Evolutionary conservation across 1,140 invertebrate species (phyloP).

Genomic region (Anoplophora glabripennis): DNA sequence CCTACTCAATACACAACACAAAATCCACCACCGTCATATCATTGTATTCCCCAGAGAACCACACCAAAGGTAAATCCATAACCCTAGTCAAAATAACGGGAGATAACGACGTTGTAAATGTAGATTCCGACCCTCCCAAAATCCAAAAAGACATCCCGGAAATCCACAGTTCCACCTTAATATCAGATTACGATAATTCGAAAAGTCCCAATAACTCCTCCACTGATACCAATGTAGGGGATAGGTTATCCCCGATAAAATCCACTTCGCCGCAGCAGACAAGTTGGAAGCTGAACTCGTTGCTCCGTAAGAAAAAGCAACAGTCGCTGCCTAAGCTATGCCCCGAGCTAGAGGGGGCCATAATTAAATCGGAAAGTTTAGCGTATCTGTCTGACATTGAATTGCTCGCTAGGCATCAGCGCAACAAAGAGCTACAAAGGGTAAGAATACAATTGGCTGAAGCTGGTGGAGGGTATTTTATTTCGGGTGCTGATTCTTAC

Average conservation of each 20-base stretch:
- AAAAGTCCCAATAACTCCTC: not conserved
- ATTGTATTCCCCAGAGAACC: constrained; percentile 36
- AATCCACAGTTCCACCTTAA: constrained; percentile 2
- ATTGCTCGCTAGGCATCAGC: constrained; percentile 49
- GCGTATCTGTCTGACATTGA: constrained; percentile 50
- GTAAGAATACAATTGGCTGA: constrained; percentile 42
- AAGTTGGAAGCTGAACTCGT: constrained; percentile 45
- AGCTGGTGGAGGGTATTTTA: constrained; percentile 2
- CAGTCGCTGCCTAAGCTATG: constrained; percentile 38
- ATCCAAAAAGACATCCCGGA: not conserved
- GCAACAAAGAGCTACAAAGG: constrained; percentile 51
- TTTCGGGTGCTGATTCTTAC: constrained; percentile 1
- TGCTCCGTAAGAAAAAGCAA: constrained; percentile 46
- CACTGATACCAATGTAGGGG: constrained; percentile 2
- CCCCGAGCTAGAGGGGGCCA: constrained; percentile 50
- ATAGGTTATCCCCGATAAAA: not conserved
- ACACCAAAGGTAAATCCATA: constrained; percentile 41
- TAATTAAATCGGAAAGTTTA: constrained; percentile 52
- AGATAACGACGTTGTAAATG: constrained; percentile 24
- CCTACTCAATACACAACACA: constrained; percentile 46
- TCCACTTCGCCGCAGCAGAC: not conserved
- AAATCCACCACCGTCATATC: constrained; percentile 47
- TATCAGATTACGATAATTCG: constrained; percentile 1
- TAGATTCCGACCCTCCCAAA: constrained; percentile 10
- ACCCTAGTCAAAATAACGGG: constrained; percentile 47